Evolutionary conservation across 2,888 invertebrate genomes (phyloP).

Genomic region (Tiphia femorata): DNA sequence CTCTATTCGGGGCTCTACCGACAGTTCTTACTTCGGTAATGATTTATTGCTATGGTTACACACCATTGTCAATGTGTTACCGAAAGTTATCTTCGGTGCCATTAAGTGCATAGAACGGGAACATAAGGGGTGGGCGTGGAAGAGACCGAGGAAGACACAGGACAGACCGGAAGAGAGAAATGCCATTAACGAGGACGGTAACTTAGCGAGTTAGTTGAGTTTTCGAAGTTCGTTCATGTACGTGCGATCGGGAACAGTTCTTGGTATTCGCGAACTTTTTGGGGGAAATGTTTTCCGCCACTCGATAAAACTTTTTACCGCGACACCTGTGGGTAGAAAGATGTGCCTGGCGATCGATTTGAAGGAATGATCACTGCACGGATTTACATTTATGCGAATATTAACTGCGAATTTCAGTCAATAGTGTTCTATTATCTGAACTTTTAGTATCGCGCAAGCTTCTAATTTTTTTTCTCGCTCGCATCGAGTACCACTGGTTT

Average conservation of each 20-base stretch:
- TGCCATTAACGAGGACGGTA: not conserved
- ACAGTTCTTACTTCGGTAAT: not conserved
- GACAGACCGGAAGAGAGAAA: not conserved
- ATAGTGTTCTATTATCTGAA: too few relatives aligned
- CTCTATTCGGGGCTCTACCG: too few relatives aligned
- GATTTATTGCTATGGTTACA: not conserved
- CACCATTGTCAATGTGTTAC: not conserved
- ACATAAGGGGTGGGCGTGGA: not conserved
- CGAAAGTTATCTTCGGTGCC: not conserved
- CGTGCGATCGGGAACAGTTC: not conserved
- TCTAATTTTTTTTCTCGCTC: too few relatives aligned
- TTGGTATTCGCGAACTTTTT: not conserved
- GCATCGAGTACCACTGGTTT: too few relatives aligned
- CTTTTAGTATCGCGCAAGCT: too few relatives aligned
- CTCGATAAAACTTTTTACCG: constrained; percentile 1
- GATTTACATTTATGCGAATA: too few relatives aligned
- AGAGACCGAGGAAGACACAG: not conserved
- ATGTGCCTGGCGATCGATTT: too few relatives aligned
- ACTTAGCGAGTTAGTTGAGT: constrained; percentile 2
- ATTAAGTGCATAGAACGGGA: not conserved
- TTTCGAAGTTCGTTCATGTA: not conserved
- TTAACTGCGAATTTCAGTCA: too few relatives aligned
- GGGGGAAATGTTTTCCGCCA: not conserved
- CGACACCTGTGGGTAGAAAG: too few relatives aligned
- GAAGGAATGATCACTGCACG: too few relatives aligned